These are phyloP conservation scores for Procambarus virginalis DNA, from an alignment of 1,140 invertebrate genomes.

Conservation along the genomic window DNA sequence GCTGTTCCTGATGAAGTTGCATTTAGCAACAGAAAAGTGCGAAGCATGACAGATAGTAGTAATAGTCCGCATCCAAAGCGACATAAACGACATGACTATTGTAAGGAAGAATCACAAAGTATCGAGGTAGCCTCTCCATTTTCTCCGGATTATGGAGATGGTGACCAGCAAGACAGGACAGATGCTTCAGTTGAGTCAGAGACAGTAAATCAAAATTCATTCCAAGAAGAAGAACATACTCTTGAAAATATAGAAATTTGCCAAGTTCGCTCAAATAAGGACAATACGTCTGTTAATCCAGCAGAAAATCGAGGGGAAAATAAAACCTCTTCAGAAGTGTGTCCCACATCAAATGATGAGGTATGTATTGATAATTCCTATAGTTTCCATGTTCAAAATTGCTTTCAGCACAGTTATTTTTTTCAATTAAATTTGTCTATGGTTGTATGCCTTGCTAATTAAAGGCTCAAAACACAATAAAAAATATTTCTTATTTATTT, in stretches of 20 bases:
- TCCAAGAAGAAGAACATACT: not conserved
- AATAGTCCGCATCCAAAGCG: constrained; percentile 23
- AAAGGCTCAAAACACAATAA: not conserved
- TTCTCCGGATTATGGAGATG: not conserved
- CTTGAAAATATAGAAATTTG: not conserved
- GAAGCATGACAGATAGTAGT: not conserved
- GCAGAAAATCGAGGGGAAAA: not conserved
- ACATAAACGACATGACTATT: not conserved
- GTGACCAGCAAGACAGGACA: not conserved
- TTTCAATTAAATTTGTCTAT: not conserved
- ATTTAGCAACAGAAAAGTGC: constrained; percentile 2
- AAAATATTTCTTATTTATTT: not conserved
- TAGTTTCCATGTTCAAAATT: not conserved
- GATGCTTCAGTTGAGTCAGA: not conserved
- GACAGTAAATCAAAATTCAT: not conserved
- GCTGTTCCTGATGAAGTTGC: constrained; percentile 73
- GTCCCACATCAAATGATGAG: not conserved
- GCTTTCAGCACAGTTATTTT: too few relatives aligned
- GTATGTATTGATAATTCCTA: not conserved
- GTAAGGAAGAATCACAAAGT: not conserved
- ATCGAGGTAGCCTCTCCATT: not conserved
- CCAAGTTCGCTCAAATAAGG: not conserved
- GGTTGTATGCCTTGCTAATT: not conserved
- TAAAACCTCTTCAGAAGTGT: not conserved
- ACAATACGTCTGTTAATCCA: not conserved